Conservation (phyloP, 2,888 invertebrate species). For the Meandrusa payeni region DNA sequence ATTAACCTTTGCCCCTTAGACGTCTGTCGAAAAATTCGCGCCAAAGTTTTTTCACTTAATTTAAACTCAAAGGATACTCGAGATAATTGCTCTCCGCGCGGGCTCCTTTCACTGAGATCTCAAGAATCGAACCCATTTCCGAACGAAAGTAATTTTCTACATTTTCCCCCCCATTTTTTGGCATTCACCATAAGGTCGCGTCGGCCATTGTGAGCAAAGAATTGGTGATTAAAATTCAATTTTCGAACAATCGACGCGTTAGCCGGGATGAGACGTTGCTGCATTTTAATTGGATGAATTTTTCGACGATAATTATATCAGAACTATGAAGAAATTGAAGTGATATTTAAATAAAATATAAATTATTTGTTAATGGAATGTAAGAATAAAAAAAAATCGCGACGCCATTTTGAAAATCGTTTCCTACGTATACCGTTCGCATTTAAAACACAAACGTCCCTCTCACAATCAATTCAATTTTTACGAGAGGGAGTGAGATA, state of each 20-base stretch:
- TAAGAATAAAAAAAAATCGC: no score
- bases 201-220: conserved; percentile 70
- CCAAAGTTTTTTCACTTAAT: conserved; percentile 75
- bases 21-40: conserved; percentile 36
- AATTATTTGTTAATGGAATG: no score
- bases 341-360: no score
- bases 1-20: conserved; percentile 34
- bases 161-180: conserved; percentile 75
- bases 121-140: conserved; percentile 65
- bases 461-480: no score
- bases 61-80: conserved; percentile 80
- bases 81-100: conserved; percentile 69
- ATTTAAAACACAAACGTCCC: no score
- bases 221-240: conserved; percentile 81
- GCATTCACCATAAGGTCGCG: conserved; percentile 52
- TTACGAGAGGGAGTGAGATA: no score
- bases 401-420: no score
- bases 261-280: conserved; percentile 58
- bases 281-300: conserved; percentile 76
- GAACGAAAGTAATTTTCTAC: conserved; percentile 64
- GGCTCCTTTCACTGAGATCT: conserved; percentile 55
- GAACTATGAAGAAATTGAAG: no score
- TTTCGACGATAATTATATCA: conserved; percentile 15
- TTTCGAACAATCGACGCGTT: conserved; percentile 77
- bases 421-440: no score